Evolutionary conservation across 2,888 invertebrate genomes (phyloP), one percentile per base, ranked within the genome.

Genomic region (Oscheius myriophilus): DNA sequence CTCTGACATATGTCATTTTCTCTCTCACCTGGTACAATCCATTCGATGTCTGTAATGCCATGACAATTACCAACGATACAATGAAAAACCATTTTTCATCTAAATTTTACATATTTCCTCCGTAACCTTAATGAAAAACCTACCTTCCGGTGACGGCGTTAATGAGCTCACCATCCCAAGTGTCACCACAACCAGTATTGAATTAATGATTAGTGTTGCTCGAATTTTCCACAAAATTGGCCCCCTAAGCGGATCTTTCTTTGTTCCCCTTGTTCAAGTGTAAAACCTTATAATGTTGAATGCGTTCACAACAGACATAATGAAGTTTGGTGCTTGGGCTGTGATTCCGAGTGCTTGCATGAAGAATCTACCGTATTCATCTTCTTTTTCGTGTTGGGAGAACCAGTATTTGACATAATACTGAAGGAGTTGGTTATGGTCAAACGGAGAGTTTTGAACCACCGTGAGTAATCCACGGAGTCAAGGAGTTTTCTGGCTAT

Each of bases 311-410:
- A 82, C 61, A 87, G 93, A 96, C 89, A 97, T 94, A 59, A 94
- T 80, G 23, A 97, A 90, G 88, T 95, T 97, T 39, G 98, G 97
- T 82, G 95, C 90, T 90, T 97, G 97, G 0, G 94, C 90, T 0
- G 93, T 93, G 87, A 96, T 92, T 33, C 93, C 93, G 53, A 96
- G 89, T 84, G 93, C 94, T 46, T 91, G 90, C 88, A 95, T 90
- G 87, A 95, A 97, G 87, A 93, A 91, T 0, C 89, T 88, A 0
- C 91, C 89, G 87, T 93, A 93, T 0, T 88, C 77, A 0, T 83
- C 78, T 45, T 69, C 62, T 9, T 71, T 72, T 16, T 73, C 78
- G 61, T 79, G 73, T n/a, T 71, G 69, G 0, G 75, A 73, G 59
- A 97, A 89, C 89, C 97, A 97, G 89, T 94, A 94, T 26, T 92